Base-by-base conservation (phyloP, 1,140 invertebrate species). In the Eulimnadia texana region DNA sequence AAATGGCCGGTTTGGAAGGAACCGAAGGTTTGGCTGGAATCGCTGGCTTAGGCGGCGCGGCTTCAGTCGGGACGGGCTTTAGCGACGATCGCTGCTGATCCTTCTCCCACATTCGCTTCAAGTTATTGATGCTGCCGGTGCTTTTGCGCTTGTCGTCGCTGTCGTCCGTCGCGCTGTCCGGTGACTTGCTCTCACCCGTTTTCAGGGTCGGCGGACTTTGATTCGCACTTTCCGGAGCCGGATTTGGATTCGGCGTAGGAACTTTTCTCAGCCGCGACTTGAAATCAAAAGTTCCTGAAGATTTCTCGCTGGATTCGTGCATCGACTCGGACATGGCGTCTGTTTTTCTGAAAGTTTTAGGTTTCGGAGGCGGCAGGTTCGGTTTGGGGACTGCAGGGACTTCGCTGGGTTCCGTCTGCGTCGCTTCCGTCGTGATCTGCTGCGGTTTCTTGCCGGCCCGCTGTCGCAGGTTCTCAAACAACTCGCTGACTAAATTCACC, bases 91-190 rank as follows among this genome's bases (percentile, higher is more conserved):
- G 66, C 67, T 27, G 55, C 55, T 57, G 55, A 72, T 79, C 60
- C 60, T 62, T 82, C 74, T 92, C 91, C 91, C 91, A 94, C 24
- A 94, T 73, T 72, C 90, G 91, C 70, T 93, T 93, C 64, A 94
- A 77, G 70, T 86, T 93, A 71, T 84, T 91, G 69, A 95, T 93
- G 73, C 89, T 92, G 56, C 90, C 90, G 29, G 89, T 92, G 70
- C 89, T 93, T 55, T 86, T 83, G n/a, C 90, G 76, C 71, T 93
- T 93, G 68, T 90, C 88, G 61, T 89, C 85, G 2, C 74, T 77
- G 61, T 85, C 83, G n/a, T 84, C 84, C 9, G 70, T 70, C 11
- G 69, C 71, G 61, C 71, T 74, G 56, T 76, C 74, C 11, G 70
- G 66, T 61, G 72, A 73, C 50, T 67, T 65, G 33, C 6, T 42